Evolutionary conservation across 2,797 vertebrate genomes (phyloP), one percentile per base, ranked within the genome.

Genomic region (Sebastes baramenuke): DNA sequence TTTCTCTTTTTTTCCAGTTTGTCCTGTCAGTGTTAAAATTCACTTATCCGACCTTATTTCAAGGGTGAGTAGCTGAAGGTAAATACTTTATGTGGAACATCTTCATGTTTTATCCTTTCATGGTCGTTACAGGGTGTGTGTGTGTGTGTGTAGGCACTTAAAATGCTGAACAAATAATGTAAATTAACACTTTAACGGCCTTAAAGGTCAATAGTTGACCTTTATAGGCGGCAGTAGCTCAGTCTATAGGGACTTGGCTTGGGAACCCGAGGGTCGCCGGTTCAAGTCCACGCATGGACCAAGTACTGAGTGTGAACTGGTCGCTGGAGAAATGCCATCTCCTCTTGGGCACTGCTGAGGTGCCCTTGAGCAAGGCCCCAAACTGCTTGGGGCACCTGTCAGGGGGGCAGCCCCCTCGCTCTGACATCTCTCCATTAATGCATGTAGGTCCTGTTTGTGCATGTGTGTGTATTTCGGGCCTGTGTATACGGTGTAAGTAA

Each of bases 11-110:
- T 58, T 90, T 96, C 52, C 96, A 99, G 98, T 99, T 98, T 96
- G 97, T 99, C 77, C 95, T 99, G 87, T 98, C 98, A 79, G 96
- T 98, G 83, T 93, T 99, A 94, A 98, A 98, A 83, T 99, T 99
- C 94, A 99, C 97, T 42, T 99, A 96, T 86, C 98, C 98, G 77
- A 99, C 98, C 11, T 95, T 99, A 92, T 99, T 99, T 91, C 98
- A 99, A 95, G 98, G 98, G 98, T 99, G 95, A 97, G 98, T 98
- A 90, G 4, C 25, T 76, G 27, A 59, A 60, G 54, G 11, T 12
- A 60, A 66, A 64, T 34, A 27, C 6, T 52, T 46, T 16, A 3
- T n/a, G 60, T 67, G 3, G n/a, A 13, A 14, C 5, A 25, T 25
- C 25, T 25, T 25, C 55, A 30, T 74, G 30, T 22, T 25, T 14